A percentile compares a stretch with the other conserved stretches of the same genome.
Evolutionary conservation across 1,140 invertebrate genomes (phyloP).

Genomic region (Anthonomus grandis): DNA sequence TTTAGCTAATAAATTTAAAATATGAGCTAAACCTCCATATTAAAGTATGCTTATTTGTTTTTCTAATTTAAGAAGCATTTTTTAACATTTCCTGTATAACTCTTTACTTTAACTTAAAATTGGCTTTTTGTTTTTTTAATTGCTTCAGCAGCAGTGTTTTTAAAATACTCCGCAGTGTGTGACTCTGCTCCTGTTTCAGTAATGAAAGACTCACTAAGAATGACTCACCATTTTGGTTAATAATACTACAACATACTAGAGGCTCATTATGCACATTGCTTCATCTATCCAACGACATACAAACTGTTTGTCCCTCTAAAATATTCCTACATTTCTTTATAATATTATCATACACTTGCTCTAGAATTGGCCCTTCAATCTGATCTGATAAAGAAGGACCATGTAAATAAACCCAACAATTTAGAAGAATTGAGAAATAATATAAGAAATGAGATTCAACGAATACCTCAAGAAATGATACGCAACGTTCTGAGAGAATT

Average conservation of each 20-base stretch:
- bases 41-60: neutral
- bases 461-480: no score
- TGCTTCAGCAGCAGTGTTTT: no score
- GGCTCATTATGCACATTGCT: no score
- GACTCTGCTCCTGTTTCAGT: no score
- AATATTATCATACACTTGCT: constrained; percentile 4
- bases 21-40: constrained; percentile 3
- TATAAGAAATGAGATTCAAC: no score
- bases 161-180: constrained; percentile 6
- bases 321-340: constrained; percentile 1
- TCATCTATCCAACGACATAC: no score
- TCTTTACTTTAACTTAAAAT: no score
- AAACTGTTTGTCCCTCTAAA: neutral
- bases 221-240: constrained; percentile 2
- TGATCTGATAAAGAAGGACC: neutral
- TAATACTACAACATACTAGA: constrained; percentile 7
- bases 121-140: no score
- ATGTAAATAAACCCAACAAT: no score
- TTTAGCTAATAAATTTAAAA: constrained; percentile 1
- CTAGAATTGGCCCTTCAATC: neutral
- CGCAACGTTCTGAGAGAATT: no score
- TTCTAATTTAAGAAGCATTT: neutral
- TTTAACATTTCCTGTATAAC: neutral
- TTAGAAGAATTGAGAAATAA: no score
- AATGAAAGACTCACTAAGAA: no score